These are phyloP conservation scores for Leptogaster cylindrica DNA, from an alignment of 2,888 invertebrate genomes.

Conservation along the genomic window DNA sequence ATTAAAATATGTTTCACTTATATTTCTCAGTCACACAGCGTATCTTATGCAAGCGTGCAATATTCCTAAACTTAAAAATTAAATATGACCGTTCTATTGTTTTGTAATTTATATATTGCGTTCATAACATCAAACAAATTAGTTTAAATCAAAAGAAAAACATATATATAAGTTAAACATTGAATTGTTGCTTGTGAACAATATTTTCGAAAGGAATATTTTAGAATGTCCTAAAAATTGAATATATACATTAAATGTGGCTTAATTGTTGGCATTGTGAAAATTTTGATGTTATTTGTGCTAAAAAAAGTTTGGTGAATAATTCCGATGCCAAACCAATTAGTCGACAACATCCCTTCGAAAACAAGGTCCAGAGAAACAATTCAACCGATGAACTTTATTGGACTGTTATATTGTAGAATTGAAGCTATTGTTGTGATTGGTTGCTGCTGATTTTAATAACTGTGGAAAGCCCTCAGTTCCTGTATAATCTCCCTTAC, in stretches of 20 bases:
- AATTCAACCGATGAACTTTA: conserved; percentile 12
- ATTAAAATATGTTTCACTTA: conserved; percentile 11
- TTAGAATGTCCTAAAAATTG: conserved; percentile 8
- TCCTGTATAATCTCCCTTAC: conserved; percentile 13
- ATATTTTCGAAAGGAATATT: too few species aligned
- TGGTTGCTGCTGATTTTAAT: conserved; percentile 12
- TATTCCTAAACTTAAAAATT: conserved; percentile 44
- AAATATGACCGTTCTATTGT: conserved; percentile 48
- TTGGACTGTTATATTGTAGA: conserved; percentile 39
- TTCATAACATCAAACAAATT: conserved; percentile 21
- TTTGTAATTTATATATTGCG: conserved; percentile 25
- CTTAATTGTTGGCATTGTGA: neutral
- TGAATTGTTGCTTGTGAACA: too few species aligned
- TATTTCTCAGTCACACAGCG: conserved; percentile 39
- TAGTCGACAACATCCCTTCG: neutral
- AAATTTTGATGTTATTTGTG: conserved; percentile 6
- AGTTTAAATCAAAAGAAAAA: conserved; percentile 1
- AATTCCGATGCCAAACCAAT: neutral
- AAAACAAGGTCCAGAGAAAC: neutral
- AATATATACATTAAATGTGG: neutral
- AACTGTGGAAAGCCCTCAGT: conserved; percentile 10
- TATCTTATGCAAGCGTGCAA: conserved; percentile 29
- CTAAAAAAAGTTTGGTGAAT: neutral
- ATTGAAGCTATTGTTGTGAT: conserved; percentile 35
- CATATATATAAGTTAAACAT: too few species aligned